Evolutionary conservation across 2,888 invertebrate genomes (phyloP), one percentile per base, ranked within the genome.

Genomic region (Elegia similella): DNA sequence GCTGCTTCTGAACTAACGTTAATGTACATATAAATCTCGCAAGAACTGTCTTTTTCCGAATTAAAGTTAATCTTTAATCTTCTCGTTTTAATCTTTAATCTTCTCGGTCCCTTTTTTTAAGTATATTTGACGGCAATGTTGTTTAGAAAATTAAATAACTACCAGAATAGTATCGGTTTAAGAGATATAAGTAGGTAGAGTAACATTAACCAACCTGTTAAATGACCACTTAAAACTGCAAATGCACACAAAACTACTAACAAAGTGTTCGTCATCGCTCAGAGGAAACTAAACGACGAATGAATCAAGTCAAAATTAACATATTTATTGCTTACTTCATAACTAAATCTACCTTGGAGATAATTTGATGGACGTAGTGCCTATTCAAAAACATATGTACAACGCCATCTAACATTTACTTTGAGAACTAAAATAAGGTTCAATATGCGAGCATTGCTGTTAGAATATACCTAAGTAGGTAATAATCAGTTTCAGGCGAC

Each of bases 261-360:
- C 38, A 16, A 38, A 16, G 16, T 5, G 16, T 16, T 17, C 50
- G 50, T 34, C 50, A 50, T 50, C 15, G 34, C 32, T 17, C 34
- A 50, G 10, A 2, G 16, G 17, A 10, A 6, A 50, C 13, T 12
- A 34, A 16, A 34, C 48, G 32, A 50, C 34, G 2, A 38, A 34
- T 50, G 34, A 30, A 6, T 29, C 10, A 47, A 10, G 7, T 17
- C 12, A 17, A 23, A 23, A 38, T 50, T 50, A 16, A 1, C 16
- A 38, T 17, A 7, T 50, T 48, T 48, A 32, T 7, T 3, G 32
- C 30, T 32, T 15, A 30, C 15, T 32, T 32, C 30, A 30, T 48
- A 48, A 48, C 32, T 16, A 34, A 34, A 38, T 50, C 34, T 34
- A 34, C 50, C 34, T 50, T 50, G 34, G 34, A 34, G 17, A 34